A percentile compares a stretch with the other conserved stretches of the same genome.
phyloP scores from a whole-genome alignment of 2,113 vertebrate species.

The Myrmecophaga tridactyla region DNA sequence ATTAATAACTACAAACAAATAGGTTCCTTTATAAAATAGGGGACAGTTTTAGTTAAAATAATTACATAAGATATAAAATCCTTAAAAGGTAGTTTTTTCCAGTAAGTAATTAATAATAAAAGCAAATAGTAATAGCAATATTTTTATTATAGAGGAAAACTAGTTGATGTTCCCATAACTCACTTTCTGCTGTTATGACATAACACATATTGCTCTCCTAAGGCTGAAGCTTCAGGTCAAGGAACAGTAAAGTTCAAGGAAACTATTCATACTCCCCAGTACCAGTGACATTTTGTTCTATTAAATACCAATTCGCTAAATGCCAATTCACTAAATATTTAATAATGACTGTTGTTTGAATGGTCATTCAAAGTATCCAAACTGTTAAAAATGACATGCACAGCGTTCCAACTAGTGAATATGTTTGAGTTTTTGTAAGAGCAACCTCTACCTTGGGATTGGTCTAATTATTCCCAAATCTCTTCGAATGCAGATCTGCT shows the following conservation, averaged over 20 bases:
- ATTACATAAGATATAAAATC: background rate
- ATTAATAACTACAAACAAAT: background rate
- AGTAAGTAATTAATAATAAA: background rate
- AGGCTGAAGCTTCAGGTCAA: background rate
- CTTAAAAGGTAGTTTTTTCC: background rate
- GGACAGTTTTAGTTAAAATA: background rate
- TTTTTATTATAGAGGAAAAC: background rate
- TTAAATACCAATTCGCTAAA: background rate
- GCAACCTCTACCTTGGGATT: background rate
- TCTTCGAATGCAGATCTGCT: background rate
- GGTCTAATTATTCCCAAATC: background rate
- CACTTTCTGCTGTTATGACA: background rate
- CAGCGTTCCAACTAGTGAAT: background rate
- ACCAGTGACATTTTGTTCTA: background rate
- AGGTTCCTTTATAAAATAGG: conserved; percentile 21
- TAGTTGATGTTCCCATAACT: background rate
- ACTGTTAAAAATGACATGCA: background rate
- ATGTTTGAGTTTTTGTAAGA: conserved; percentile 15
- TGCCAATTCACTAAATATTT: background rate
- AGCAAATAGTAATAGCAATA: background rate
- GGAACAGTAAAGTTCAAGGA: conserved; percentile 28
- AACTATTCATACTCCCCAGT: background rate
- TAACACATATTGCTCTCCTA: background rate
- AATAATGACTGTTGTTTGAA: background rate
- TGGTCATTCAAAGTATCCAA: background rate